Evolutionary conservation across 2,888 invertebrate species (phyloP).

Genomic region (Hermodice carunculata): DNA sequence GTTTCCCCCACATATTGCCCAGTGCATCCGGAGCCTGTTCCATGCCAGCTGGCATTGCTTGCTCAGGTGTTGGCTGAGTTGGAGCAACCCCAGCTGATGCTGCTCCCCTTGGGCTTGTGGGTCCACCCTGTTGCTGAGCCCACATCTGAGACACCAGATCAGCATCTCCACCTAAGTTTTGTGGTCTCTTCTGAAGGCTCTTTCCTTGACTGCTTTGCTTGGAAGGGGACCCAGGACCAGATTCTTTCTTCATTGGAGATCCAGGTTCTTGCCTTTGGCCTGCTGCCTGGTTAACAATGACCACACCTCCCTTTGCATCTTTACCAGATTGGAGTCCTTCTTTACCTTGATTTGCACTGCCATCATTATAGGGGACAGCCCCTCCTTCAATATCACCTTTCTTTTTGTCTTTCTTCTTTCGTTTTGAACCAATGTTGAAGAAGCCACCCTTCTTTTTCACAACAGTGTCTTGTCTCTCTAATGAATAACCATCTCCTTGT

Average conservation of each 20-base stretch:
- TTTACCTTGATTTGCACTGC: neutral
- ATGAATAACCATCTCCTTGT: constrained; percentile 4
- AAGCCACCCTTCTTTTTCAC: constrained; percentile 15
- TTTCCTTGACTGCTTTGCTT: no score
- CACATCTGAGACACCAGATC: constrained; percentile 10
- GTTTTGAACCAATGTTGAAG: constrained; percentile 15
- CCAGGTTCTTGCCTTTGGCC: neutral
- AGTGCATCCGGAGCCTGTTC: no score
- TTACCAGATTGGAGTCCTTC: neutral
- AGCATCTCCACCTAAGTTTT: neutral
- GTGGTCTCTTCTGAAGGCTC: neutral
- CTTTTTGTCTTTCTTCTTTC: constrained; percentile 23
- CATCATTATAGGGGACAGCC: constrained; percentile 9
- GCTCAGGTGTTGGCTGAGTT: no score
- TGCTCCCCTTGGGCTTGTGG: neutral
- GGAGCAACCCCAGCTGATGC: neutral
- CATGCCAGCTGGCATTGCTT: no score
- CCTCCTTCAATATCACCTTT: constrained; percentile 1
- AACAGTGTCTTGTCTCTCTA: constrained; percentile 22
- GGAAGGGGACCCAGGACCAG: no score
- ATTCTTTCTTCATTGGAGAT: no score
- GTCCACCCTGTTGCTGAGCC: constrained; percentile 2
- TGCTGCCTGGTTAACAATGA: neutral
- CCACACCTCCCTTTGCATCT: neutral
- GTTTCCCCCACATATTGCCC: no score